Evolutionary conservation across 2,888 invertebrate species (phyloP), one percentile per base, ranked within the genome.

Genomic region (Ennomos fuscantarius): DNA sequence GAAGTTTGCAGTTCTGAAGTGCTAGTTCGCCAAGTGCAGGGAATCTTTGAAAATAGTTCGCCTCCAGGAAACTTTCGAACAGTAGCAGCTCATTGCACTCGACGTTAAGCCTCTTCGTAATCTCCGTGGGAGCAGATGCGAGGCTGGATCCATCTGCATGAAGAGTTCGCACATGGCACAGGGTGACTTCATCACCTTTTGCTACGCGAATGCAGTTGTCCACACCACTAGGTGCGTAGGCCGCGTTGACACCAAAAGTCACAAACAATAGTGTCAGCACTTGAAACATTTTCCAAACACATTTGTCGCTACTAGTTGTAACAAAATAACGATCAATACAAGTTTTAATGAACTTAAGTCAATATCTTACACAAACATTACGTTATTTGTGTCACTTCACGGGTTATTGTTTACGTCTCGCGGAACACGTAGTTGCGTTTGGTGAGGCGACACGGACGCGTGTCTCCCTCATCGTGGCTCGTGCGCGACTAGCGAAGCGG

Each of bases 1-100:
- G 92, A 66, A 97, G 90, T 87, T 97, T 97, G 88, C 97, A 97
- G 73, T 95, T 95, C 67, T 94, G 94, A 66, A 98, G 88, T 67
- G 93, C 93, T 70, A 98, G 91, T 78, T 96, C 96, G 72, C 95
- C 94, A 47, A 98, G 93, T 67, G 95, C 94, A 76, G 94, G 94
- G 62, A 97, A 93, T 65, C 95, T 94, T 74, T 95, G 94, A 86
- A 97, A 96, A 70, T 95, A 95, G 74, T 95, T 95, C 9, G 94
- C 93, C 62, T 95, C 94, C 54, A 97, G 88, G 65, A 94, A 94
- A 89, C 97, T 97, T 92, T 97, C 97, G 80, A 95, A 95, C 63
- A 96, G 93, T 71, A 96, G 92, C 70, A 95, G 94, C 76, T 95
- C 95, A 86, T 95, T 96, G 87, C 97, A 97, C 76, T 94, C 94